Conservation (phyloP, 1,140 invertebrate species). For the Oscheius sp. region DNA sequence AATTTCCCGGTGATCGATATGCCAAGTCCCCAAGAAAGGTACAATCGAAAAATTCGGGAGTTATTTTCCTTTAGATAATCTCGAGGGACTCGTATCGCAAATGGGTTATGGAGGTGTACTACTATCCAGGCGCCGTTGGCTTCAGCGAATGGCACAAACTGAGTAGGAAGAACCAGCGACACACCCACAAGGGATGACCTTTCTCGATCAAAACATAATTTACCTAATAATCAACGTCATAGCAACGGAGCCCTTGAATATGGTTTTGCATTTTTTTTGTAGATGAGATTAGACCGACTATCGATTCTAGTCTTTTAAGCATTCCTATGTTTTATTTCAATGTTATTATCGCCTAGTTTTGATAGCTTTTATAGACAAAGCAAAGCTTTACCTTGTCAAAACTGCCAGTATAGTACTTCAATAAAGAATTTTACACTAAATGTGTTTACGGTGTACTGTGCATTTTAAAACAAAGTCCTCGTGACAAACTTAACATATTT, state of each 20-base stretch:
- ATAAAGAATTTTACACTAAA: neutral
- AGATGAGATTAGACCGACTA: neutral
- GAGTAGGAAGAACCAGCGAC: slow-evolving; percentile 16
- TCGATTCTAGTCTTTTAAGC: neutral
- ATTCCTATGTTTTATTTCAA: neutral
- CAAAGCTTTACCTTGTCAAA: neutral
- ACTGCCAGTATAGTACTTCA: slow-evolving; percentile 1
- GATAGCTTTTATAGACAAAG: neutral
- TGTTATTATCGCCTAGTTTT: neutral
- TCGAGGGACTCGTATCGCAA: slow-evolving; percentile 59
- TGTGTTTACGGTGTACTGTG: neutral
- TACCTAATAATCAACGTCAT: too few relatives aligned
- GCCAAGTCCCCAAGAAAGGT: slow-evolving; percentile 58
- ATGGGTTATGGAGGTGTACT: slow-evolving; percentile 61
- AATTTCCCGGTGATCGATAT: slow-evolving; percentile 57
- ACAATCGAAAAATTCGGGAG: neutral
- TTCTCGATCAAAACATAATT: neutral
- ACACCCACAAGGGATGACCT: slow-evolving; percentile 18
- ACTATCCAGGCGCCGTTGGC: slow-evolving; percentile 53
- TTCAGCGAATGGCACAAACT: slow-evolving; percentile 60
- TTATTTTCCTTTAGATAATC: slow-evolving; percentile 38
- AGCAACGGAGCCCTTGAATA: neutral
- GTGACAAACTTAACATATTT: neutral
- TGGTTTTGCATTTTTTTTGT: neutral
- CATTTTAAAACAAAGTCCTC: neutral